Evolutionary conservation across 1,140 invertebrate genomes (phyloP).

Genomic region (Brachionus angularis): DNA sequence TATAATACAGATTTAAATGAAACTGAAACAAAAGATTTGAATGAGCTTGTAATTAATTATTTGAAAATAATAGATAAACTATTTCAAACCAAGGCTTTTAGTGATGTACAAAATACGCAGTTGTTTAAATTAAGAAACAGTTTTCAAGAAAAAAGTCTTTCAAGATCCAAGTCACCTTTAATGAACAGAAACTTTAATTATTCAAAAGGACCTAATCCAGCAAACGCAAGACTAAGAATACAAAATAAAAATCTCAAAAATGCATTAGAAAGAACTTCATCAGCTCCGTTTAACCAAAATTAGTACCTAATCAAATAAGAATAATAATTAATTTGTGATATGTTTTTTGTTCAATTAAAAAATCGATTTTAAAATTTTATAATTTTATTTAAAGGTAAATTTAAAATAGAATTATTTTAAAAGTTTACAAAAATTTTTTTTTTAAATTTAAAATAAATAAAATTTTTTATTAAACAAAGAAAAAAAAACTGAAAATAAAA

Average conservation of each 20-base stretch:
- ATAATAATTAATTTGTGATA: not conserved
- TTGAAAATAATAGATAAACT: constrained; percentile 26
- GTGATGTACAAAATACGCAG: constrained; percentile 27
- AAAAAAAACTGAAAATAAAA: no score
- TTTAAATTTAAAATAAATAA: not conserved
- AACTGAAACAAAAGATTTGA: not conserved
- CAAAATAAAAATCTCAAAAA: not conserved
- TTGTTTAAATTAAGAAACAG: constrained; percentile 6
- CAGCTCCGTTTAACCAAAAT: not conserved
- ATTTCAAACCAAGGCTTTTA: constrained; percentile 31
- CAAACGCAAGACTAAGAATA: not conserved
- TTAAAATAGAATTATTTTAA: not conserved
- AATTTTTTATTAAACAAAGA: no score
- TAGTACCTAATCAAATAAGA: not conserved
- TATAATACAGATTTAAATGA: not conserved
- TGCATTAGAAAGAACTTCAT: not conserved
- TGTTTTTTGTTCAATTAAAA: not conserved
- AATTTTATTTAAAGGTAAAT: not conserved
- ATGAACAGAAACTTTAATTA: constrained; percentile 2
- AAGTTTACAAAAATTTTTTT: not conserved
- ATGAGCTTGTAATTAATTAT: not conserved
- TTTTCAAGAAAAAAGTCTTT: not conserved
- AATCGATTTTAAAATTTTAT: not conserved
- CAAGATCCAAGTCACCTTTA: constrained; percentile 10
- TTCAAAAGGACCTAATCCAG: not conserved